Percentiles rank a stretch among this genome's conserved stretches.
Evolutionary conservation across 1,140 invertebrate genomes (phyloP).

Genomic region (Pseudomyrmex pallidus): DNA sequence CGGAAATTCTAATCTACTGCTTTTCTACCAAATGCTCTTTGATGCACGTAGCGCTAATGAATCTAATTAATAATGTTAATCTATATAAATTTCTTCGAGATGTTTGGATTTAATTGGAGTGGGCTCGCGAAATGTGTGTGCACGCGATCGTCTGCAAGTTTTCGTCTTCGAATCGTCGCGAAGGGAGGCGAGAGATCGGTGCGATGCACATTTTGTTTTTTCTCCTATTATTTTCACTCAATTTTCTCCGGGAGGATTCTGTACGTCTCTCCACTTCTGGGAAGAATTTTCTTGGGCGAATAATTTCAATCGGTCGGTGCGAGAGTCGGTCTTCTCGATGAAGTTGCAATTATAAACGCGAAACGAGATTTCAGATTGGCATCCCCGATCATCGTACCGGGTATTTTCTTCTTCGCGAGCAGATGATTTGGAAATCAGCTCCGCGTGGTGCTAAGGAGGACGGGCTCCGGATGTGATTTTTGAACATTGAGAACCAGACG

Average conservation of each 20-base stretch:
- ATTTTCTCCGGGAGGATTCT: neutral
- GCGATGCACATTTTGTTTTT: neutral
- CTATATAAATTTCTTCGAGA: slow-evolving; percentile 16
- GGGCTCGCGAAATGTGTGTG: neutral
- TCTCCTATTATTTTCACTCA: neutral
- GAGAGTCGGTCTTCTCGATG: neutral
- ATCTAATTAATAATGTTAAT: neutral
- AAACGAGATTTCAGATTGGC: neutral
- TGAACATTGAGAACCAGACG: too few relatives aligned
- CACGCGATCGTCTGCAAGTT: slow-evolving; percentile 4
- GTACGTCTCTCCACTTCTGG: neutral
- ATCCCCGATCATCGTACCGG: neutral
- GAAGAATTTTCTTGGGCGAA: neutral
- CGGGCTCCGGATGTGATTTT: too few relatives aligned
- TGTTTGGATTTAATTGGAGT: neutral
- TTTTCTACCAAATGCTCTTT: slow-evolving; percentile 53
- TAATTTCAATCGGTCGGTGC: slow-evolving; percentile 1
- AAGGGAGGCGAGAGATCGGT: neutral
- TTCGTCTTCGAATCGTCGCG: neutral
- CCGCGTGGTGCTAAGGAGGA: too few relatives aligned
- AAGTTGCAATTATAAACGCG: neutral
- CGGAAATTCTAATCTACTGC: slow-evolving; percentile 30
- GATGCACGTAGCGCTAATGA: too few relatives aligned
- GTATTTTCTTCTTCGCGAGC: neutral
- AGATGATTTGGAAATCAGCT: neutral